Evolutionary conservation across 1,140 invertebrate species (phyloP).

Genomic region (Steinernema khuongi): DNA sequence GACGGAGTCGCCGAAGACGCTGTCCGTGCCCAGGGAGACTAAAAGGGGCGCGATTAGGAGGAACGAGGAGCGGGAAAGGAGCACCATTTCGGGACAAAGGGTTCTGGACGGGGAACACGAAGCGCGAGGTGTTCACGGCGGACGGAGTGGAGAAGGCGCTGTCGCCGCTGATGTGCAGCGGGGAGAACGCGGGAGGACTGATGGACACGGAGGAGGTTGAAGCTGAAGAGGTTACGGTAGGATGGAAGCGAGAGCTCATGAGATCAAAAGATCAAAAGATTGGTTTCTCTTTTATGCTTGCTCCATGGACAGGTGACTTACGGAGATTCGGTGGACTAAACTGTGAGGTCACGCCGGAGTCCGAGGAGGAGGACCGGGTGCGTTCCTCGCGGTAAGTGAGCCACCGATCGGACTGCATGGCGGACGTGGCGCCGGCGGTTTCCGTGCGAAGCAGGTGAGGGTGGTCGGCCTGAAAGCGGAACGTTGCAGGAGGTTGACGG

Average conservation of each 20-base stretch:
- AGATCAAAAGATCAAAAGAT: no score
- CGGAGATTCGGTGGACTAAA: background rate
- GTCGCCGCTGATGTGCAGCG: constrained; percentile 14
- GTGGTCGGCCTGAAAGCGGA: background rate
- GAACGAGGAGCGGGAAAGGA: background rate
- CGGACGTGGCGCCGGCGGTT: background rate
- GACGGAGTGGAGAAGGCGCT: constrained; percentile 4
- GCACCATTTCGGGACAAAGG: constrained; percentile 1
- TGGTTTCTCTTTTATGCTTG: no score
- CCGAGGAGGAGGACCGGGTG: background rate
- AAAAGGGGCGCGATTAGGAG: background rate
- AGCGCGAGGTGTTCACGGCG: background rate
- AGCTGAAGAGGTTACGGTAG: background rate
- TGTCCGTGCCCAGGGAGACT: background rate
- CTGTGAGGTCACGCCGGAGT: constrained; percentile 3
- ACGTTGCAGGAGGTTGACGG: background rate
- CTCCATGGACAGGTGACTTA: background rate
- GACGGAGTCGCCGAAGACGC: background rate
- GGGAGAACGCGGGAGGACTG: constrained; percentile 4
- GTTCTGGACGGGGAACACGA: constrained; percentile 2
- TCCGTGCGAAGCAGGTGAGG: background rate
- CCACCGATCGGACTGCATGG: constrained; percentile 1
- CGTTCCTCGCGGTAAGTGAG: background rate
- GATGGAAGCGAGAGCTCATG: background rate
- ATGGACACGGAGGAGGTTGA: constrained; percentile 4